Base-by-base conservation (phyloP, 2,113 vertebrate species). In the Laterallus jamaicensis region DNA sequence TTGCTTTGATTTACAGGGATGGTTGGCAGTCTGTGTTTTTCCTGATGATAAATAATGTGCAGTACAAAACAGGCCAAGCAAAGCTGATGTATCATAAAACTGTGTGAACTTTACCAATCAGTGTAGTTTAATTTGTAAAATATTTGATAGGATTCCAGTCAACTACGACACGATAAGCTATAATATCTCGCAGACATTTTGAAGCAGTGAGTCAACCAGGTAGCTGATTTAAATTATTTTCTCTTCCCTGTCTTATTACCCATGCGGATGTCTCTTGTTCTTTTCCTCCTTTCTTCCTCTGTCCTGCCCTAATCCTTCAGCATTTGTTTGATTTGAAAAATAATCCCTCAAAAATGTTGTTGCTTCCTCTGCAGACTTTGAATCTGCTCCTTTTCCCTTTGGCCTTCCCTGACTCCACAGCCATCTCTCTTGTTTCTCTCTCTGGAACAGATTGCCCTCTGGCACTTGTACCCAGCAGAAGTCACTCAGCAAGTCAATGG, bases 191-290 rank as follows among this genome's bases (percentile, higher is more conserved):
- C 8, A 26, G 50, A 12, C 39, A 4, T 62, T 88, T 62, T 50
- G 71, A 94, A 88, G 52, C 37, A 86, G 67, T 37, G 32, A 75
- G 35, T 71, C 56, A 75, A 75, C 12, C 47, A 47, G 31, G 32
- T 83, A 81, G 88, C 52, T 12, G 18, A 55, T 86, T 47, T 81
- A 85, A 79, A 82, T 66, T 73, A 66, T 88, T 86, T 93, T 93
- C 21, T 58, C 49, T 80, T 82, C 28, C 31, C 78, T 76, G n/a
- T 83, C 55, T 86, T 50, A 44, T 31, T 69, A 32, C 42, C 29
- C 6, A 21, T 11, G 22, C 0, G 0, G 24, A 18, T 19, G 39
- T 26, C 10, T 71, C 56, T 78, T 63, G 6, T 49, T 81, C 80
- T 70, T 10, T 39, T 92, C 74, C 58, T 40, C 47, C 0, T 6